Conservation (phyloP, 1,140 invertebrate species). For the Magallana angulata region DNA sequence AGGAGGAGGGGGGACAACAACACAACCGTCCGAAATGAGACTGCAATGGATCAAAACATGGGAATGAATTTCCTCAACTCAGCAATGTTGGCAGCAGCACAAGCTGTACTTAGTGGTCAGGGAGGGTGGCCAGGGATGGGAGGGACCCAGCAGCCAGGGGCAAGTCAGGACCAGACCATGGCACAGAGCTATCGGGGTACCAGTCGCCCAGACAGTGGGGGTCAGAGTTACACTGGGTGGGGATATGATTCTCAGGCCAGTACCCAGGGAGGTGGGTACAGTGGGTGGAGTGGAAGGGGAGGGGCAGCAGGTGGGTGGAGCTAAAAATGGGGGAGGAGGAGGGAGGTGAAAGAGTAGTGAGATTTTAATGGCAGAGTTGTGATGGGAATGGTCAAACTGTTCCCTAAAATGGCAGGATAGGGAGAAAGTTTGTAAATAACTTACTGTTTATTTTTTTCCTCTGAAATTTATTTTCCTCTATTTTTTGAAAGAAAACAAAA, state of each 20-base stretch:
- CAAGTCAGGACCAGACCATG: slow-evolving; percentile 43
- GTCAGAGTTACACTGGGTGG: slow-evolving; percentile 49
- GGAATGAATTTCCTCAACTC: slow-evolving; percentile 69
- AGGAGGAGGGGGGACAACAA: slow-evolving; percentile 62
- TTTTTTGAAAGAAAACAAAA: neutral
- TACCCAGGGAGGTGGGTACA: slow-evolving; percentile 47
- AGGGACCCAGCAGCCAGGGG: slow-evolving; percentile 53
- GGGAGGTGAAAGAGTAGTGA: neutral
- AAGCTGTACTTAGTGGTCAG: slow-evolving; percentile 71
- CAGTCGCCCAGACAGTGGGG: slow-evolving; percentile 39
- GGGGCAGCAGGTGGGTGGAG: slow-evolving; percentile 47
- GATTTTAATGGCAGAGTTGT: neutral
- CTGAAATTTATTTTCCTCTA: neutral
- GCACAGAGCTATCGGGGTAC: slow-evolving; percentile 21
- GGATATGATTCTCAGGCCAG: slow-evolving; percentile 39
- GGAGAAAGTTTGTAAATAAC: neutral
- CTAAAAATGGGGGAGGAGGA: slow-evolving; percentile 9
- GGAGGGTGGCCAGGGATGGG: slow-evolving; percentile 71
- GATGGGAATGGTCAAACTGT: neutral
- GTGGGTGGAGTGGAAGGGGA: slow-evolving; percentile 42
- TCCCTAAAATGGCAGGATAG: neutral
- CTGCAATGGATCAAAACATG: slow-evolving; percentile 58
- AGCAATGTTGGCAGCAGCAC: slow-evolving; percentile 75
- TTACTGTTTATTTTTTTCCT: neutral
- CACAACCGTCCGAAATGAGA: slow-evolving; percentile 57